Percentiles rank a stretch among this genome's conserved stretches.
Evolutionary conservation across 1,140 invertebrate species (phyloP).

Genomic region (Trissolcus basalis): DNA sequence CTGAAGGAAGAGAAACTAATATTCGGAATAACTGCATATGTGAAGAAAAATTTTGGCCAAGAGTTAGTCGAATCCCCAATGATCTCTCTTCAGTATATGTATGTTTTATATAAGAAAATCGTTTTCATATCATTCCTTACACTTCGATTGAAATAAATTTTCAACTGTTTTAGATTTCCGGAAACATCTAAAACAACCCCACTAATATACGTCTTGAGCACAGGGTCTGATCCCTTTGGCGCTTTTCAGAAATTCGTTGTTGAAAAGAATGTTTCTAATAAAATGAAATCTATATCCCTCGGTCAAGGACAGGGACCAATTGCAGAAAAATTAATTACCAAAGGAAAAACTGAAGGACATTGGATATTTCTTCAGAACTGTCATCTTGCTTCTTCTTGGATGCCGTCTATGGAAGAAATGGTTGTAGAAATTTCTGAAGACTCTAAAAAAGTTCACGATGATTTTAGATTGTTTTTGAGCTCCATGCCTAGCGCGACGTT

Average conservation of each 20-base stretch:
- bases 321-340: constrained; percentile 90
- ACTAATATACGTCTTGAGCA: constrained; percentile 92
- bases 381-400: constrained; percentile 95
- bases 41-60: constrained; percentile 84
- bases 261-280: constrained; percentile 85
- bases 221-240: constrained; percentile 92
- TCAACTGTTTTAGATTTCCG: constrained; percentile 77
- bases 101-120: no score
- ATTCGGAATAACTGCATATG: constrained; percentile 87
- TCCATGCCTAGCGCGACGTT: constrained; percentile 93
- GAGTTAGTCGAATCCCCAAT: constrained; percentile 85
- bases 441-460: constrained; percentile 85
- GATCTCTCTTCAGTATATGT: constrained; percentile 83
- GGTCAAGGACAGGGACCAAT: no score
- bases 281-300: constrained; percentile 73
- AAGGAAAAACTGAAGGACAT: constrained; percentile 87
- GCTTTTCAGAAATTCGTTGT: constrained; percentile 86
- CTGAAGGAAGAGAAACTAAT: constrained; percentile 89
- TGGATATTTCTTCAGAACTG: constrained; percentile 99
- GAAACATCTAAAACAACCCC: constrained; percentile 86
- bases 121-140: no score
- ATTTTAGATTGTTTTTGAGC: constrained; percentile 95
- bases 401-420: constrained; percentile 85
- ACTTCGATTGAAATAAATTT: no score
- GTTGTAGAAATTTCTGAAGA: constrained; percentile 84